phyloP scores from a whole-genome alignment of 1,140 invertebrate species.

The Apis dorsata region DNA sequence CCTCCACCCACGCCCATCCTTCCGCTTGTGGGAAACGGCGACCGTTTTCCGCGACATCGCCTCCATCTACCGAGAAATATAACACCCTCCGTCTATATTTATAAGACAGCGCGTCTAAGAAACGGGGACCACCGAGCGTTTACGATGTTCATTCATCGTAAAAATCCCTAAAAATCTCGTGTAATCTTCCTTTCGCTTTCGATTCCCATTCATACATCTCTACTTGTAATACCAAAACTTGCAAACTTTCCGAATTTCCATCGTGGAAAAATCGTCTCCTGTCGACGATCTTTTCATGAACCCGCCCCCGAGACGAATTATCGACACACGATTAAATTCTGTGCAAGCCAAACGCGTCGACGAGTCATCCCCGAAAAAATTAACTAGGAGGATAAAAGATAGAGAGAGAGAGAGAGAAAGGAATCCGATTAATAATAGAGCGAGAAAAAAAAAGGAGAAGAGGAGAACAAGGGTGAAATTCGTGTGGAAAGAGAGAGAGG shows the following conservation, averaged over 20 bases:
- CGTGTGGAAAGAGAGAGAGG: too few species aligned
- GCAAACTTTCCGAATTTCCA: too few species aligned
- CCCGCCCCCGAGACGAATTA: conserved; percentile 55
- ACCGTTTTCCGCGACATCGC: conserved; percentile 66
- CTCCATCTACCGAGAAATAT: conserved; percentile 47
- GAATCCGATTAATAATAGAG: background rate
- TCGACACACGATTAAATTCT: conserved; percentile 53
- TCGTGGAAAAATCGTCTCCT: too few species aligned
- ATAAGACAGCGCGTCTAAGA: background rate
- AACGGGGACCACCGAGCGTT: background rate
- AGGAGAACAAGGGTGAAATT: too few species aligned
- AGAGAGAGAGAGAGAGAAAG: background rate
- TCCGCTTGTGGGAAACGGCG: conserved; percentile 66
- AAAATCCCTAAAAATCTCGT: too few species aligned
- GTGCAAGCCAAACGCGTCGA: background rate
- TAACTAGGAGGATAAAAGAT: background rate
- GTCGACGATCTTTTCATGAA: conserved; percentile 52
- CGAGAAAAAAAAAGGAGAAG: too few species aligned
- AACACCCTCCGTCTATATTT: background rate
- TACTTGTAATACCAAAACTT: too few species aligned
- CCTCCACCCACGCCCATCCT: conserved; percentile 43
- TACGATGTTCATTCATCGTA: too few species aligned
- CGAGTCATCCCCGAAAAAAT: conserved; percentile 44
- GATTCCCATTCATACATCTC: too few species aligned
- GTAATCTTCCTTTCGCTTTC: too few species aligned